Evolutionary conservation across 2,113 vertebrate species (phyloP), one percentile per base, ranked within the genome.

Genomic region (Gallinago paraguaiae): DNA sequence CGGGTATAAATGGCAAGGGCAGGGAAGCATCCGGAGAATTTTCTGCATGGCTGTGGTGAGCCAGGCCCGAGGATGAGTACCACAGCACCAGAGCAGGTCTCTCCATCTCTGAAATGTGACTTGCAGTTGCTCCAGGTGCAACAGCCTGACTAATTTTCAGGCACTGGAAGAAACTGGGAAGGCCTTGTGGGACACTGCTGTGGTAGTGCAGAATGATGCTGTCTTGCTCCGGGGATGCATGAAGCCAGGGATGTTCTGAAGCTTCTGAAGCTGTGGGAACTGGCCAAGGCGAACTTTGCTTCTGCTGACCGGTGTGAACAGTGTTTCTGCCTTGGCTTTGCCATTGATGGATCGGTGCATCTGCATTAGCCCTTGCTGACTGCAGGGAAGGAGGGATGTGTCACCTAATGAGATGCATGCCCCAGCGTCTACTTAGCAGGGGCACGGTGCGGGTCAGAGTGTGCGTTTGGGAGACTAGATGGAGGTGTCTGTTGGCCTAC

Each of bases 21-120:
- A 69, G 61, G 25, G 27, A 71, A 86, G 24, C 0, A 0, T 63
- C 35, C 1, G 2, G 72, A 82, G 63, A 67, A 17, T 69, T 65
- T 88, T 82, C 59, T 82, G n/a, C 23, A 15, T 0, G 3, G 28
- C 0, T 0, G 0, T 65, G 48, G 54, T 70, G 78, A 82, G 71
- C 56, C 31, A 14, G 53, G 65, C 35, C 48, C 54, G 74, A 53
- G 69, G 59, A 2, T 31, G 33, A 31, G 57, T 69, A 33, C 51
- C 31, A 24, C 0, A 0, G 19, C 68, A 75, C 31, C 22, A 5
- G 50, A 92, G 18, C 41, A 86, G 33, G 13, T 69, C 7, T 72
- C 10, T 63, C 14, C 14, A 7, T 68, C 53, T 84, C 54, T 8
- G 11, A 65, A 11, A 69, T 28, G 27, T 64, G 54, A 23, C 68